phyloP scores from a whole-genome alignment of 2,888 invertebrate species.

The Stenichneumon culpator region DNA sequence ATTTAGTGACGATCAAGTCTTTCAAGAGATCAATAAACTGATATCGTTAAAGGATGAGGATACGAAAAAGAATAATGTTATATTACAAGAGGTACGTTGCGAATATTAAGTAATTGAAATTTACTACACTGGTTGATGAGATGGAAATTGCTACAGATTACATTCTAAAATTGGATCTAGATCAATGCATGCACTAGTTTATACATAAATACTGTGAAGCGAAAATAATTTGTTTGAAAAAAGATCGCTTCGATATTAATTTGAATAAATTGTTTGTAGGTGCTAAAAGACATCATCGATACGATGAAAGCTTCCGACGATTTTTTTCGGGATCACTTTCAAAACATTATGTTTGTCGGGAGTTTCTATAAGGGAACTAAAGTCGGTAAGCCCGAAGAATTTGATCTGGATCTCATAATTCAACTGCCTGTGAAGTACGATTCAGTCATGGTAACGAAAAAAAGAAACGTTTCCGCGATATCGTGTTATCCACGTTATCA shows the following conservation, averaged over 20 bases:
- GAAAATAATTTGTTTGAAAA: background rate
- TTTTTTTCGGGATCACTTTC: conserved; percentile 80
- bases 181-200: background rate
- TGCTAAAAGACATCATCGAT: conserved; percentile 73
- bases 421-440: conserved; percentile 85
- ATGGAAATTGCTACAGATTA: background rate
- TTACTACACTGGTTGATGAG: background rate
- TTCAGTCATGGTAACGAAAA: conserved; percentile 78
- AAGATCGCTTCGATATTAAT: background rate
- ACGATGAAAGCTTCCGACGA: conserved; percentile 78
- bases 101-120: background rate
- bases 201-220: background rate
- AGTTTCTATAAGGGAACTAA: conserved; percentile 88
- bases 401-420: conserved; percentile 88
- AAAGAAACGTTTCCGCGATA: conserved; percentile 7
- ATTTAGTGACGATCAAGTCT: conserved; percentile 62
- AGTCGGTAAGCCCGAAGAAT: conserved; percentile 88
- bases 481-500: conserved; percentile 17
- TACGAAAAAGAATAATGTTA: conserved; percentile 68
- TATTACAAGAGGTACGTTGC: conserved; percentile 69
- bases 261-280: conserved; percentile 65
- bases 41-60: conserved; percentile 72
- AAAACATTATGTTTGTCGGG: conserved; percentile 86
- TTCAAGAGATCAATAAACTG: conserved; percentile 73
- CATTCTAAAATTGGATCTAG: background rate